phyloP scores from a whole-genome alignment of 2,888 invertebrate genomes.

The Morpho helenor region DNA sequence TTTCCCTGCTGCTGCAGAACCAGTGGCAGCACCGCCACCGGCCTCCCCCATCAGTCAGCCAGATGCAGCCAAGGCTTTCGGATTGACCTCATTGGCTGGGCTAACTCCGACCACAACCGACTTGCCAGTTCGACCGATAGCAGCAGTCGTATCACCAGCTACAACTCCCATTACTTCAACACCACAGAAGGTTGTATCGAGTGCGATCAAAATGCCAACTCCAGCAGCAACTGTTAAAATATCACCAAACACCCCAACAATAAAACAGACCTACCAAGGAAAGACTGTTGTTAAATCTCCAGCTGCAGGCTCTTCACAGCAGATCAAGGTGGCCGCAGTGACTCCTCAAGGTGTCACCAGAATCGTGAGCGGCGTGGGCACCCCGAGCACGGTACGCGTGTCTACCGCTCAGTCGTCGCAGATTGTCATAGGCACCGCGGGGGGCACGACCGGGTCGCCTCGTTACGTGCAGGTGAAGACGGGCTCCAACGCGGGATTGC shows the following conservation, averaged over 20 bases:
- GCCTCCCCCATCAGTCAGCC: constrained; percentile 57
- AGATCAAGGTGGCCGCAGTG: constrained; percentile 65
- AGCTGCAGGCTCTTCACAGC: constrained; percentile 57
- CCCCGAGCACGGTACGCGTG: constrained; percentile 57
- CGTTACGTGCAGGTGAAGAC: constrained; percentile 70
- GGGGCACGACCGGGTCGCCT: constrained; percentile 52
- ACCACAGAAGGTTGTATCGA: constrained; percentile 59
- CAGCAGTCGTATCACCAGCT: constrained; percentile 47
- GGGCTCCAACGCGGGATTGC: constrained; percentile 48
- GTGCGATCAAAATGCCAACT: constrained; percentile 51
- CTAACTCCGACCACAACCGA: constrained; percentile 37
- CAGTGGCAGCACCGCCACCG: constrained; percentile 65
- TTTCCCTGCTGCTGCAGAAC: constrained; percentile 60
- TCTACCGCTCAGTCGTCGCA: constrained; percentile 64
- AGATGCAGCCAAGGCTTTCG: constrained; percentile 61
- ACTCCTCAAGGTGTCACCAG: constrained; percentile 67
- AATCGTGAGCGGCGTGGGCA: constrained; percentile 62
- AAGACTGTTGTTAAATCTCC: constrained; percentile 55
- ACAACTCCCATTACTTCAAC: constrained; percentile 48
- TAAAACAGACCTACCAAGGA: constrained; percentile 60
- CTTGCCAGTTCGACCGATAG: constrained; percentile 40
- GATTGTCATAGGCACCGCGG: constrained; percentile 53
- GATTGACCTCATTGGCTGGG: constrained; percentile 49
- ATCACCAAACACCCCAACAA: constrained; percentile 54
- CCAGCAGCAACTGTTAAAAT: constrained; percentile 62